A percentile compares a stretch with the other conserved stretches of the same genome.
Evolutionary conservation across 1,140 invertebrate genomes (phyloP).

Genomic region (Scaptodrosophila lebanonensis): DNA sequence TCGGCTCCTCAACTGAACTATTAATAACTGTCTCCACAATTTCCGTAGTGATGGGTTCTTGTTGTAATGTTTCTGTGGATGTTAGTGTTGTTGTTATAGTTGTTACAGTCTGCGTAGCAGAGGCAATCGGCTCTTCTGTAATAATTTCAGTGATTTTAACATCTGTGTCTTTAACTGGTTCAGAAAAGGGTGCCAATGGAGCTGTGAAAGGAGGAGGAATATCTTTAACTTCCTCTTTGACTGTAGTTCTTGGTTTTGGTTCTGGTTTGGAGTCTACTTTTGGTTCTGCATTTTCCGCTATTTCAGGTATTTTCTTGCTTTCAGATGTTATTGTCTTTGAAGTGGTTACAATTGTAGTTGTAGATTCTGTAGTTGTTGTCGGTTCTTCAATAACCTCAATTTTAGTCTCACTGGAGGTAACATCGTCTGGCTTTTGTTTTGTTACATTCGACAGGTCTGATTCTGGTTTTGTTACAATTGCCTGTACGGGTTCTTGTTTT

Average conservation of each 20-base stretch:
- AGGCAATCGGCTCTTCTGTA: constrained; percentile 24
- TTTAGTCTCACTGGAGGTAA: too few species aligned
- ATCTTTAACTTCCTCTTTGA: constrained; percentile 25
- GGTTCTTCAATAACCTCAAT: too few species aligned
- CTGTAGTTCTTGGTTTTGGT: constrained; percentile 26
- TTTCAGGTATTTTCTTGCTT: neutral
- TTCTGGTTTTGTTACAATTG: neutral
- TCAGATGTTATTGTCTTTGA: too few species aligned
- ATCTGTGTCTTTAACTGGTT: constrained; percentile 8
- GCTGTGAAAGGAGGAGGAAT: constrained; percentile 45
- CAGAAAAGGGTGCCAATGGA: constrained; percentile 41
- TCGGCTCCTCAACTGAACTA: constrained; percentile 10
- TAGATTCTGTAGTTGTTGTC: too few species aligned
- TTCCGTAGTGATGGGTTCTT: constrained; percentile 11
- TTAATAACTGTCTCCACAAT: constrained; percentile 11
- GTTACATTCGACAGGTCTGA: too few species aligned
- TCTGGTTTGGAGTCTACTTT: constrained; percentile 30
- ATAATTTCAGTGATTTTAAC: constrained; percentile 25
- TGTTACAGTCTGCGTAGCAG: constrained; percentile 33
- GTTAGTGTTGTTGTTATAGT: constrained; percentile 39
- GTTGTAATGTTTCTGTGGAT: constrained; percentile 10
- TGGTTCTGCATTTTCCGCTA: constrained; percentile 2
- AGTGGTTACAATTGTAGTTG: too few species aligned
- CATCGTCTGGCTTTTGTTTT: too few species aligned
- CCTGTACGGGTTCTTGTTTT: neutral